Base-by-base conservation (phyloP, 1,140 invertebrate species). In the Drosophila nigrodunni region DNA sequence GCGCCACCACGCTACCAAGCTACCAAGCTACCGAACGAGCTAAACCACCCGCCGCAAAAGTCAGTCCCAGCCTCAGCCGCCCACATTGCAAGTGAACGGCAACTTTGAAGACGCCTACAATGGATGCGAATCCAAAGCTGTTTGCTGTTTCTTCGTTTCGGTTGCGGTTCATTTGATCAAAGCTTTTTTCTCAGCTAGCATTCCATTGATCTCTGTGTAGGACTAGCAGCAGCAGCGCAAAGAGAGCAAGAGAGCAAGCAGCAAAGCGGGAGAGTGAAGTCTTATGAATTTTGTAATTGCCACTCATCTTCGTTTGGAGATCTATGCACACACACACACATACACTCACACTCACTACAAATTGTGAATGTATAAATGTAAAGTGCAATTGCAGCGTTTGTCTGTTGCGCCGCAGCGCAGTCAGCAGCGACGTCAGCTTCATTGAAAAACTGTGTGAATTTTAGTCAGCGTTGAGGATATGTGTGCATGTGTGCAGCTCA, bases 11-110 rank as follows among this genome's bases (percentile, higher is more conserved):
- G 47, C 54, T 47, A 25, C 44, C 21, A 13, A 18, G 30, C 30
- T 10, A 54, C 13, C 18, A 34, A 54, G 34, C 47, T 49, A 30
- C 44, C 46, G 25, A 39, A 43, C 18, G 46, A 47, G 11, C 54
- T 13, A 30, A 49, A 49, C 67, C 52, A 69, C 46, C 61, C 74
- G 57, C 74, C 62, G 65, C 78, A 71, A 25, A 50, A 34, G 9
- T 21, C 70, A 39, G 41, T 64, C 54, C 21, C 59, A 55, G 59
- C 62, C 50, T 44, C 55, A 55, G 39, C 73, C 83, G 83, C 83
- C 85, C 83, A 87, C 83, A 88, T 80, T 69, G 80, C 83, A 83
- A 89, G 85, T 89, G 83, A 88, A 89, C 83, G 83, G 83, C 83
- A 88, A 80, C 85, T 89, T 89, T 88, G 83, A 88, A 75, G 83